Evolutionary conservation across 2,797 vertebrate species (phyloP), one percentile per base, ranked within the genome.

Genomic region (Melanotaenia nigrans): DNA sequence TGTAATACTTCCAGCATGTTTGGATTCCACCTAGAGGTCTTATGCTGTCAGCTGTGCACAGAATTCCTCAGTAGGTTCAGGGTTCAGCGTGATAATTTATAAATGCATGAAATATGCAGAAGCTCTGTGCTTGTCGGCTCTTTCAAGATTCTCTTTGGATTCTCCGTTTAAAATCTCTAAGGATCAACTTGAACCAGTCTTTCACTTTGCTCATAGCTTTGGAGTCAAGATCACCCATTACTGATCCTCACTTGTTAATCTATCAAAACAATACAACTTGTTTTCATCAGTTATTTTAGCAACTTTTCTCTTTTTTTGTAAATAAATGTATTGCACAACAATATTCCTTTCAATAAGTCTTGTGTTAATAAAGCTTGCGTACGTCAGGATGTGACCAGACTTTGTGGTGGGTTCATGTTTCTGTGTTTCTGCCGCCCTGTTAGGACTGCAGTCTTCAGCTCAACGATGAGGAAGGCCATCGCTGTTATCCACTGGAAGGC

Each of bases 391-490:
- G 5, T 28, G 14, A 30, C 38, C 28, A n/a, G 1, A 16, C 10
- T 56, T 18, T 14, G 10, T 54, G 24, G 4, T 67, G 30, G 58
- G 36, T 68, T 69, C 24, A 68, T 73, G 16, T 47, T 36, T 62
- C 25, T 61, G 0, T 75, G 18, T 68, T 38, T 12, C 3, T 76
- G 3, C 32, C 28, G 0, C 28, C 59, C 25, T 51, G 1, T 56
- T 49, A 99, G 98, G 98, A 99, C 78, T 99, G 98, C 32, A 93
- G 95, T 67, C 95, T 99, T 62, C 97, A 98, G 95, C 93, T 99
- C 71, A 99, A 98, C 0, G 98, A 98, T 12, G 97, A 99, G 69
- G 97, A 99, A 60, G 97, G 96, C 55, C 96, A 96, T 76, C 97
- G 97, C 7, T 99, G 98, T 95, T 99, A 98, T 73, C 98, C 98